Evolutionary conservation across 2,113 vertebrate genomes (phyloP), one percentile per base, ranked within the genome.

Genomic region (Motacilla alba): DNA sequence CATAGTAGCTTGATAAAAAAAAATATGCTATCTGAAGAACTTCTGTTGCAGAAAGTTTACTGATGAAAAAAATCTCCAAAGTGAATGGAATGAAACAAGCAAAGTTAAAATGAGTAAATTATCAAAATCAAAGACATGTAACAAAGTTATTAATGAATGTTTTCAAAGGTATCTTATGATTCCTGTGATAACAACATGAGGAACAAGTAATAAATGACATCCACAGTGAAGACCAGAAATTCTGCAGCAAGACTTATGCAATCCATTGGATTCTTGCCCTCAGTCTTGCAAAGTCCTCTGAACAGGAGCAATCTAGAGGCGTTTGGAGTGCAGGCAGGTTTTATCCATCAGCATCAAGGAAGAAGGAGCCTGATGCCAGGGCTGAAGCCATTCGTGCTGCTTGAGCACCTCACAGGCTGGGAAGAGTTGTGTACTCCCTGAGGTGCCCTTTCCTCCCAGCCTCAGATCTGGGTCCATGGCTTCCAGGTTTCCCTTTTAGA

Each of bases 361-460:
- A 30, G 41, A 80, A 11, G 9, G 7, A 15, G 46, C 15, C 9
- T 0, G 1, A 27, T 24, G 23, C 24, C n/a, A 20, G n/a, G 12
- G 17, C 43, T 69, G 24, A 11, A 83, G 35, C 19, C 41, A 0
- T 44, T 62, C 0, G 0, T 24, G 23, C 13, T 87, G 21, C 43
- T 33, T 37, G 35, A 19, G 9, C 30, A 59, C 14, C n/a, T 21
- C 41, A 23, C 0, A 3, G 77, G 6, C 3, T 52, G 9, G 64
- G 63, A 47, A 41, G 63, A 41, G 26, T 0, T 43, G 21, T 20
- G 21, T 23, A 18, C 3, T 87, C 4, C 46, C 22, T 10, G 13
- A 89, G 9, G 3, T 37, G 2, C 4, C 12, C 28, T 55, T 52
- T 63, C 23, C 37, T 78, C 18, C 11, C 5, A 7, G 15, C 6